Evolutionary conservation across 1,140 invertebrate genomes (phyloP).

Genomic region (Musca domestica): DNA sequence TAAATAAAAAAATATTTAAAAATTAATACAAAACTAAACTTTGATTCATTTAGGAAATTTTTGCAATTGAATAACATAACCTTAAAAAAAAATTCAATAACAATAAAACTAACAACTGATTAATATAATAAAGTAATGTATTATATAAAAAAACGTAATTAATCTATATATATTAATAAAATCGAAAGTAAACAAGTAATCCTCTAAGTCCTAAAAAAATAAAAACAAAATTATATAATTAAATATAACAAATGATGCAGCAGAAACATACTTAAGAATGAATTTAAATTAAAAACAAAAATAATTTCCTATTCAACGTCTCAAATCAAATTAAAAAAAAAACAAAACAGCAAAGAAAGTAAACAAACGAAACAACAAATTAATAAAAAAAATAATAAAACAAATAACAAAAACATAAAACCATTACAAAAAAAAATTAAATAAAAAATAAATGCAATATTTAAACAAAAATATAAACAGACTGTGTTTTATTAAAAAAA

Average conservation of each 20-base stretch:
- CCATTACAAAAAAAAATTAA: no score
- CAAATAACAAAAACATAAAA: constrained; percentile 28
- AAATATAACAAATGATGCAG: no score
- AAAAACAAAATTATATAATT: no score
- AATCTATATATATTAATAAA: background rate
- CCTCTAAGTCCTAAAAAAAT: constrained; percentile 19
- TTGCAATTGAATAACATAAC: constrained; percentile 48
- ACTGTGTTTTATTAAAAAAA: no score
- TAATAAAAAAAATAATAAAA: constrained; percentile 23
- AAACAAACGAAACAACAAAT: constrained; percentile 32
- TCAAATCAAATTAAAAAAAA: background rate
- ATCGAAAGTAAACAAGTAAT: background rate
- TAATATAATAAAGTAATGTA: no score
- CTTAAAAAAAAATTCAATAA: constrained; percentile 42
- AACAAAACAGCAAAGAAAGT: constrained; percentile 21
- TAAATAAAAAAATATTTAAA: constrained; percentile 22
- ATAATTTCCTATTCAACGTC: constrained; percentile 15
- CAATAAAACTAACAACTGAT: no score
- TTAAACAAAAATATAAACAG: no score
- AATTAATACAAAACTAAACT: constrained; percentile 32
- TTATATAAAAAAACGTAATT: no score
- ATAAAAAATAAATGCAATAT: no score
- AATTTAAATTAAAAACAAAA: constrained; percentile 25
- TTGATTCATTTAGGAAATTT: constrained; percentile 44
- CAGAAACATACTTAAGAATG: constrained; percentile 24